phyloP scores from a whole-genome alignment of 2,113 vertebrate genomes.

The Trogon melanurus region DNA sequence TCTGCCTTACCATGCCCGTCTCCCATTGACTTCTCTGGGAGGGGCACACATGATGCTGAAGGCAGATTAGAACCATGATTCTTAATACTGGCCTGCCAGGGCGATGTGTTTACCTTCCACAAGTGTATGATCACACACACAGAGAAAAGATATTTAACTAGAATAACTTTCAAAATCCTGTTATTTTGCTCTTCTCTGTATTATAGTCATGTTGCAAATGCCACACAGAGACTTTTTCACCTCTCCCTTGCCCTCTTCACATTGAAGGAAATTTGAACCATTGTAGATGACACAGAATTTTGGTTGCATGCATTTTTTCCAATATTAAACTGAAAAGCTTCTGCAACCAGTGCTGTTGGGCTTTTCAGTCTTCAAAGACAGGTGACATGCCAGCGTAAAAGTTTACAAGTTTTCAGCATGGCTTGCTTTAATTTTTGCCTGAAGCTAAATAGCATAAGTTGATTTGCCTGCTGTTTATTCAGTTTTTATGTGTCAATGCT shows the following conservation, averaged over 20 bases:
- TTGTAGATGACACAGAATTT: slow-evolving; percentile 32
- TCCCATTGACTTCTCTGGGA: neutral
- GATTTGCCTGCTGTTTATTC: slow-evolving; percentile 32
- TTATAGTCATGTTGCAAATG: slow-evolving; percentile 31
- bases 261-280: slow-evolving; percentile 35
- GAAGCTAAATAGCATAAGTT: slow-evolving; percentile 41
- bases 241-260: slow-evolving; percentile 26
- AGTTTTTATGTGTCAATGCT: slow-evolving; percentile 49
- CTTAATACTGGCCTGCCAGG: neutral
- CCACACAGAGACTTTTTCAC: neutral
- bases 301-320: slow-evolving; percentile 31
- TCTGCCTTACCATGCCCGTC: neutral
- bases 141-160: neutral
- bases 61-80: slow-evolving; percentile 45
- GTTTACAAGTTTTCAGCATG: slow-evolving; percentile 26
- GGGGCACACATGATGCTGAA: neutral
- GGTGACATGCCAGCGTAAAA: neutral
- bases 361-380: slow-evolving; percentile 23
- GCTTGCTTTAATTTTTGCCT: slow-evolving; percentile 17
- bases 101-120: neutral
- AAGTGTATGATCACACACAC: neutral
- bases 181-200: slow-evolving; percentile 20
- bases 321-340: slow-evolving; percentile 28
- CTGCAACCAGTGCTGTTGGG: neutral
- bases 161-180: neutral